Percentiles rank a stretch among this genome's conserved stretches.
phyloP scores from a whole-genome alignment of 23 tunicate genomes.

The Halocynthia aurantium region DNA sequence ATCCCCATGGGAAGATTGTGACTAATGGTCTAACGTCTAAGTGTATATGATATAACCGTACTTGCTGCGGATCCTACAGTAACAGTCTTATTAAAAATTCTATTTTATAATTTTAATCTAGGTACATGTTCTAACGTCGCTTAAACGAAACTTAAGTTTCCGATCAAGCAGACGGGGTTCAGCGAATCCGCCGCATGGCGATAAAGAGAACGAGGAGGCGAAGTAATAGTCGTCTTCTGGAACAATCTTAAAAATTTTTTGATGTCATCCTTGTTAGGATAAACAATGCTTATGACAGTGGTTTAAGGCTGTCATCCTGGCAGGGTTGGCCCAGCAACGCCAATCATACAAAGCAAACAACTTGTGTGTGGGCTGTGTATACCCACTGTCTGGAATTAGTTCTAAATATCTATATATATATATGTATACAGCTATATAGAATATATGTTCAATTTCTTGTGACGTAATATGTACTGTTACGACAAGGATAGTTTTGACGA shows the following conservation, averaged over 20 bases:
- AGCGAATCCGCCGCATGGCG: conserved; percentile 26
- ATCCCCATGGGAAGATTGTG: not conserved
- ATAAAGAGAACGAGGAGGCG: conserved; percentile 21
- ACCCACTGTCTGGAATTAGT: too few relatives aligned
- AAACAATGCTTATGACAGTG: not conserved
- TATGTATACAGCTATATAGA: too few relatives aligned
- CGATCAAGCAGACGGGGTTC: conserved; percentile 61
- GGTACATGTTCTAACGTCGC: conserved; percentile 77
- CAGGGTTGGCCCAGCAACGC: too few relatives aligned
- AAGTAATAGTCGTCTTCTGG: not conserved
- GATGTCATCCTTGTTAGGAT: not conserved
- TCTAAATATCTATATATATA: too few relatives aligned
- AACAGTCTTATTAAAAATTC: too few relatives aligned
- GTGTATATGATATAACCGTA: not conserved
- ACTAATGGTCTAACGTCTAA: not conserved
- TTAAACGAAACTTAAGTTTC: conserved; percentile 68
- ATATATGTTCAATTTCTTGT: too few relatives aligned
- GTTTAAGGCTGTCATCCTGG: not conserved
- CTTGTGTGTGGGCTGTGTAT: too few relatives aligned
- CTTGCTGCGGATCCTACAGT: not conserved
- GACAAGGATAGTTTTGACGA: too few relatives aligned
- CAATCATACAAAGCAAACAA: too few relatives aligned
- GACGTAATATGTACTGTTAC: too few relatives aligned
- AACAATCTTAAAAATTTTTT: not conserved
- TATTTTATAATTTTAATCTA: not conserved